Conservation (phyloP, 1,140 invertebrate species). For the Rhagoletis zephyria region DNA sequence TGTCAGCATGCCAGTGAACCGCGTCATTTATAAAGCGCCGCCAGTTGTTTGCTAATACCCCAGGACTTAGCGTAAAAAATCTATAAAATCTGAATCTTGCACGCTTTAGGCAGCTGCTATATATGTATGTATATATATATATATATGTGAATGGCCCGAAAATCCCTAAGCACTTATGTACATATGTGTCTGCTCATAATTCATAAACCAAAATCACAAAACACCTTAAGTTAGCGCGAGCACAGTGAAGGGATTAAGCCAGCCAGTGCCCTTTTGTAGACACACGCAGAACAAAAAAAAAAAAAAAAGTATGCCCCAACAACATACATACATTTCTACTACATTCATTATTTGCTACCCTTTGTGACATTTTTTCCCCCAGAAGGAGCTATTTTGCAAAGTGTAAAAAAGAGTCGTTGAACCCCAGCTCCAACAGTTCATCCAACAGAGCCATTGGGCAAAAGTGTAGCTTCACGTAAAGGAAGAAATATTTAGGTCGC, state of each 20-base stretch:
- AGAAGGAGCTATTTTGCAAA: not conserved
- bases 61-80: not conserved
- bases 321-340: not conserved
- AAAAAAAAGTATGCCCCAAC: not conserved
- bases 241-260: not conserved
- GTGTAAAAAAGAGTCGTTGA: not conserved
- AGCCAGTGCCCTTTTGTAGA: not conserved
- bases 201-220: constrained; percentile 44
- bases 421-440: not conserved
- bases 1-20: constrained; percentile 19
- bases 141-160: not conserved
- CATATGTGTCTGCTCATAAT: constrained; percentile 21
- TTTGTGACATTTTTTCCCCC: constrained; percentile 1
- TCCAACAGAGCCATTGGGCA: not conserved
- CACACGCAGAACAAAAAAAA: no score
- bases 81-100: constrained; percentile 14
- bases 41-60: not conserved
- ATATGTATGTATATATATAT: not conserved
- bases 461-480: not conserved
- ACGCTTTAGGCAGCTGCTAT: not conserved
- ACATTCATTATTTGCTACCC: not conserved
- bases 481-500: not conserved
- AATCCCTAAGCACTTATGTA: constrained; percentile 32
- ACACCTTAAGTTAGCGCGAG: not conserved
- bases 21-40: constrained; percentile 5